phyloP scores from a whole-genome alignment of 2,888 invertebrate genomes.

The Steinernema scapterisci region DNA sequence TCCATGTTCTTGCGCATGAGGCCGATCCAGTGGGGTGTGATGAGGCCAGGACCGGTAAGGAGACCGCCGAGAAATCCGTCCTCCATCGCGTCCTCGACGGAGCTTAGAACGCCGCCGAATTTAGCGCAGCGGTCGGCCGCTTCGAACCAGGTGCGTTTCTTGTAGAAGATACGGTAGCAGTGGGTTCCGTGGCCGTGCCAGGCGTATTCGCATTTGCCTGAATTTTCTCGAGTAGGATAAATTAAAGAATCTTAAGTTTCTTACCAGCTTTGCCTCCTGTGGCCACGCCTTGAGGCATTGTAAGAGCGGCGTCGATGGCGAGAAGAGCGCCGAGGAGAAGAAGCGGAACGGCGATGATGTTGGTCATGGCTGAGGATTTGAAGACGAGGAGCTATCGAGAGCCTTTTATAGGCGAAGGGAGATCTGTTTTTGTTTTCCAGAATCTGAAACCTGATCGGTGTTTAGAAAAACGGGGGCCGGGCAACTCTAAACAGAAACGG shows the following conservation, averaged over 20 bases:
- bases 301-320: not conserved
- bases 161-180: constrained; percentile 27
- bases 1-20: constrained; percentile 25
- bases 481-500: too few species aligned
- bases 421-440: too few species aligned
- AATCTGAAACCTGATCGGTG: too few species aligned
- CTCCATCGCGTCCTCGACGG: constrained; percentile 18
- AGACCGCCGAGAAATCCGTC: constrained; percentile 24
- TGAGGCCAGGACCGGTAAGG: constrained; percentile 16
- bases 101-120: not conserved
- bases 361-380: not conserved
- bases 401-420: too few species aligned
- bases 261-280: not conserved
- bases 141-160: constrained; percentile 16
- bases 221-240: not conserved
- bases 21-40: constrained; percentile 6
- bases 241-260: not conserved
- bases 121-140: constrained; percentile 23
- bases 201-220: constrained; percentile 13
- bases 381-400: too few species aligned
- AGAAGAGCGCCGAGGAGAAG: not conserved
- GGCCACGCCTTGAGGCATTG: not conserved
- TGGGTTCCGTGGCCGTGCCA: constrained; percentile 21
- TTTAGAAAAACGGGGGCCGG: too few species aligned
- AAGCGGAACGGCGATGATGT: not conserved